A percentile compares a stretch with the other conserved stretches of the same genome.
Conservation (phyloP, 2,113 vertebrate genomes). For the Percopsis transmontana region DNA sequence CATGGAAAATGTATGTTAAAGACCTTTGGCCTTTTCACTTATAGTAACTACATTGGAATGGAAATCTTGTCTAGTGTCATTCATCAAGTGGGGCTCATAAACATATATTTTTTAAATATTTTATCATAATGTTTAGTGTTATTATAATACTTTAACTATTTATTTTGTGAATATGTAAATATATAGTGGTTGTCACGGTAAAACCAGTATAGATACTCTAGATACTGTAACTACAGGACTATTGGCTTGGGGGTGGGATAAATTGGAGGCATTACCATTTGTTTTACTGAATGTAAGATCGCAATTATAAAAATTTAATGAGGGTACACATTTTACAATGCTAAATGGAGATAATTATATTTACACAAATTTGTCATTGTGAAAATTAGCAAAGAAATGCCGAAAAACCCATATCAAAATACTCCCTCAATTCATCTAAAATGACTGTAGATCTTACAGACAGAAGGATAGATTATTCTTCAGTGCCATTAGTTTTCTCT, state of each 20-base stretch:
- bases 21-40: neutral
- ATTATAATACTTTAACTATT: conserved; percentile 28
- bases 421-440: no score
- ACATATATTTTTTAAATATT: neutral
- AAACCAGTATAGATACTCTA: neutral
- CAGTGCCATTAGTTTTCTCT: no score
- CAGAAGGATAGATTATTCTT: no score
- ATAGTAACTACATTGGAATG: neutral
- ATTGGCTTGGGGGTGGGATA: neutral
- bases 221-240: neutral
- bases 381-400: conserved; percentile 43
- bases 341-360: no score
- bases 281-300: no score
- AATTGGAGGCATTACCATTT: no score
- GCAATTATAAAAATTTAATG: no score
- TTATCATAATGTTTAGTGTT: neutral
- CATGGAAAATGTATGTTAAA: neutral
- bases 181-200: neutral
- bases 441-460: no score
- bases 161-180: conserved; percentile 69
- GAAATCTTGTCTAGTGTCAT: neutral
- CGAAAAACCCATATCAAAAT: no score
- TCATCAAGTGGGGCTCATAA: neutral
- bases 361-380: no score
- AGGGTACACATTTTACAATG: no score